phyloP scores from a whole-genome alignment of 2,888 invertebrate genomes.

The Volucella zonaria region DNA sequence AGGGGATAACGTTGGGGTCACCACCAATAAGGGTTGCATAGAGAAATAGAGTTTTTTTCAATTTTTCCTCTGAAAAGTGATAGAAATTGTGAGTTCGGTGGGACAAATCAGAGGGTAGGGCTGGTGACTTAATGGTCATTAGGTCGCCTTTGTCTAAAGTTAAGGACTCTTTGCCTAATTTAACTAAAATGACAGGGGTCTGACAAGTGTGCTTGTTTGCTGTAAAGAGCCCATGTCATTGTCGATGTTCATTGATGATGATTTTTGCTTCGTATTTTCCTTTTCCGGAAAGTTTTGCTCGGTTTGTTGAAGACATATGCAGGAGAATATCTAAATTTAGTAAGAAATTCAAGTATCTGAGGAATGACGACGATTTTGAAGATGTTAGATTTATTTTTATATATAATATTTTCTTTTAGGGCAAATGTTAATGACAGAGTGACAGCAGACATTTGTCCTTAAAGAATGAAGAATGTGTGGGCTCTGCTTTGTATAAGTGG shows the following conservation, averaged over 20 bases:
- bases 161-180: constrained; percentile 54
- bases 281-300: constrained; percentile 9
- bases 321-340: constrained; percentile 42
- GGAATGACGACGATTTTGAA: background rate
- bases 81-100: constrained; percentile 14
- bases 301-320: constrained; percentile 25
- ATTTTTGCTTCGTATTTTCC: constrained; percentile 7
- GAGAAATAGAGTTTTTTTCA: background rate
- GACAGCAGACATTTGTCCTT: constrained; percentile 28
- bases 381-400: background rate
- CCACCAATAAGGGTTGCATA: constrained; percentile 31
- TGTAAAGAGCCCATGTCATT: constrained; percentile 49
- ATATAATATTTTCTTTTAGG: background rate
- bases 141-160: constrained; percentile 43
- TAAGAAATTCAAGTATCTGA: constrained; percentile 12
- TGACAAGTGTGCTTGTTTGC: constrained; percentile 53
- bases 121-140: constrained; percentile 50
- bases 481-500: background rate
- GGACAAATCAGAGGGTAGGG: background rate
- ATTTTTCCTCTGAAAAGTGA: constrained; percentile 16
- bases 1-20: constrained; percentile 31
- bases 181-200: constrained; percentile 61
- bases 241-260: constrained; percentile 45
- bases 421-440: constrained; percentile 37
- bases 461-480: background rate